Conservation (phyloP, 1,140 invertebrate genomes). For the Hypothenemus hampei region DNA sequence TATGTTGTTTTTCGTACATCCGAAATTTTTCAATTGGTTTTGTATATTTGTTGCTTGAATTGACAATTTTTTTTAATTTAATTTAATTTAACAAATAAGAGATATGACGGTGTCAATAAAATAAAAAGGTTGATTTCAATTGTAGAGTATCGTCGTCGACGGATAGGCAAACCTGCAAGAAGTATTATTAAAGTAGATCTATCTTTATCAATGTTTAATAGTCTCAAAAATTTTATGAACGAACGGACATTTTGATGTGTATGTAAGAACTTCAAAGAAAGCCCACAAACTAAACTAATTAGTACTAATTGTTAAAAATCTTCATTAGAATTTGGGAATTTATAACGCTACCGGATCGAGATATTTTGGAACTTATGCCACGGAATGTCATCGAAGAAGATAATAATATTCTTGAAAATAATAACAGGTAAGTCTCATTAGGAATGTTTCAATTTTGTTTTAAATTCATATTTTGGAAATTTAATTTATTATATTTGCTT, state of each 20-base stretch:
- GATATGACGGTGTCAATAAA: no score
- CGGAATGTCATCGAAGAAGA: slow-evolving; percentile 62
- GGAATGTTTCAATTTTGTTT: background rate
- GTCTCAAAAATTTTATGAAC: slow-evolving; percentile 78
- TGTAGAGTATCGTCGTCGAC: slow-evolving; percentile 81
- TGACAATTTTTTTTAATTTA: no score
- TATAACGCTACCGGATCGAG: slow-evolving; percentile 40
- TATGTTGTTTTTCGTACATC: no score
- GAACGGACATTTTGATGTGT: slow-evolving; percentile 91
- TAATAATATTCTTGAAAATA: slow-evolving; percentile 75
- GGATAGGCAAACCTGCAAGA: slow-evolving; percentile 96
- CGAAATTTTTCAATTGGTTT: no score
- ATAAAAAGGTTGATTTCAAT: background rate
- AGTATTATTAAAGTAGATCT: slow-evolving; percentile 91
- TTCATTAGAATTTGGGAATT: slow-evolving; percentile 57
- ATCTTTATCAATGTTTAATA: slow-evolving; percentile 89
- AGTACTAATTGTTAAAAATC: slow-evolving; percentile 66
- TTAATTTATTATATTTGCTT: no score
- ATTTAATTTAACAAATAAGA: no score
- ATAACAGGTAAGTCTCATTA: slow-evolving; percentile 64
- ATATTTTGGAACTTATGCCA: slow-evolving; percentile 66
- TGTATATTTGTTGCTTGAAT: no score
- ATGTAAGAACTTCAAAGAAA: slow-evolving; percentile 70
- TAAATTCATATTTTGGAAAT: background rate
- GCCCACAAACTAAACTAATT: slow-evolving; percentile 51